Conservation (phyloP, 2,888 invertebrate genomes). For the Drosophila leonis region DNA sequence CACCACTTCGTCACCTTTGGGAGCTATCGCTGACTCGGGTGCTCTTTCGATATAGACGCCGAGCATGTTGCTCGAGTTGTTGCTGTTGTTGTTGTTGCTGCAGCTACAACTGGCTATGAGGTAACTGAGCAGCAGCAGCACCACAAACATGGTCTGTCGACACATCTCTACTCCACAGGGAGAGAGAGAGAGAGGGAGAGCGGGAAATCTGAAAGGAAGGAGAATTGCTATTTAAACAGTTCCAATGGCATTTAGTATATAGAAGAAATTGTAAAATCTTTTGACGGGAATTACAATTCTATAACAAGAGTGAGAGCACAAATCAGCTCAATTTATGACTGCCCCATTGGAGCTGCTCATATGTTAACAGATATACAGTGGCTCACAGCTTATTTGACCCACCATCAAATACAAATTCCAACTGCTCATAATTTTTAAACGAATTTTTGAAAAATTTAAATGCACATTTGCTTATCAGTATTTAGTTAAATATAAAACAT, state of each 20-base stretch:
- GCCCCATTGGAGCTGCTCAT: no score
- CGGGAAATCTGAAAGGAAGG: not conserved
- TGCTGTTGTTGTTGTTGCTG: slow-evolving; percentile 1
- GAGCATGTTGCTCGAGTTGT: slow-evolving; percentile 72
- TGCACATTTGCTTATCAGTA: no score
- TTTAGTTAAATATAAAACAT: no score
- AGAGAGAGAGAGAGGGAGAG: not conserved
- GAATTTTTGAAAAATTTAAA: no score
- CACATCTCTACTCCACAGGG: slow-evolving; percentile 6
- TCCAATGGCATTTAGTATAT: not conserved
- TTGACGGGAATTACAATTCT: no score
- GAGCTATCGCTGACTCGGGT: slow-evolving; percentile 92
- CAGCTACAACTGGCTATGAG: slow-evolving; percentile 17
- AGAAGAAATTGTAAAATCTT: no score
- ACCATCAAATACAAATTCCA: no score
- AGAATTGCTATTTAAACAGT: not conserved
- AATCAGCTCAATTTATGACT: no score
- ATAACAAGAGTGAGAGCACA: no score
- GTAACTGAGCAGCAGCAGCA: slow-evolving; percentile 16
- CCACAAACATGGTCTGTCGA: slow-evolving; percentile 8
- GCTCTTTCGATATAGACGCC: slow-evolving; percentile 91
- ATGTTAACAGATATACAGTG: no score
- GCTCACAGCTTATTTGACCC: no score
- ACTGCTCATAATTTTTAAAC: no score
- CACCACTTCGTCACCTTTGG: slow-evolving; percentile 92